A percentile compares a stretch with the other conserved stretches of the same genome.
Conservation (phyloP, 2,888 invertebrate genomes). For the Alcis repandata region DNA sequence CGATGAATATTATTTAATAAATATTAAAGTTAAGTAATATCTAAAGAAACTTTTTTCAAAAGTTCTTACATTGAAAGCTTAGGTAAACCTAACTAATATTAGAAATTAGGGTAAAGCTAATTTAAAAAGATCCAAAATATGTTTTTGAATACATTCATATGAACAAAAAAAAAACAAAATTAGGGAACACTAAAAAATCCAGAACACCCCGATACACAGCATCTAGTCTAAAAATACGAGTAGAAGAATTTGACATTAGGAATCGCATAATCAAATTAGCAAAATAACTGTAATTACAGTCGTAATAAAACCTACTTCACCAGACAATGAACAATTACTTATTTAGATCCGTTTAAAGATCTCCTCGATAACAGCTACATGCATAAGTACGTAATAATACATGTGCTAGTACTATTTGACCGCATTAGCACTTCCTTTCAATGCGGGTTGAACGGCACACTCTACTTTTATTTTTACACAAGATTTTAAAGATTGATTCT, state of each 20-base stretch:
- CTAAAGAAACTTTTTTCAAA: too few relatives aligned
- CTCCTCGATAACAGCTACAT: conserved; percentile 24
- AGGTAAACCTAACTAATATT: too few relatives aligned
- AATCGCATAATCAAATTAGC: conserved; percentile 54
- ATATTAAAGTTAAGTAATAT: too few relatives aligned
- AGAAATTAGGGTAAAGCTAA: too few relatives aligned
- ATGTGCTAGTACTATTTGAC: conserved; percentile 21
- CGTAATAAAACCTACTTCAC: conserved; percentile 34
- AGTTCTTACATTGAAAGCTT: too few relatives aligned
- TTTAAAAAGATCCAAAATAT: too few relatives aligned
- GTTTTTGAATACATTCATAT: background rate
- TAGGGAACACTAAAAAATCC: too few relatives aligned
- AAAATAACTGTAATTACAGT: conserved; percentile 55
- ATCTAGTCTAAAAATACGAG: background rate
- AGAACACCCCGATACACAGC: too few relatives aligned
- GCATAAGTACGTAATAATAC: conserved; percentile 8
- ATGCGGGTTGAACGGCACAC: conserved; percentile 13
- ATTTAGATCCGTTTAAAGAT: conserved; percentile 26
- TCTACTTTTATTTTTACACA: background rate
- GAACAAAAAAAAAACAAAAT: background rate
- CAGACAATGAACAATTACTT: conserved; percentile 58
- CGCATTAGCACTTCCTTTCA: conserved; percentile 32
- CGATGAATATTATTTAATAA: too few relatives aligned
- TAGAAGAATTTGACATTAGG: conserved; percentile 12
- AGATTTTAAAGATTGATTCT: too few relatives aligned